These are phyloP conservation scores for Corythornis madagascariensis DNA, from an alignment of 2,113 vertebrate genomes.

Conservation along the genomic window DNA sequence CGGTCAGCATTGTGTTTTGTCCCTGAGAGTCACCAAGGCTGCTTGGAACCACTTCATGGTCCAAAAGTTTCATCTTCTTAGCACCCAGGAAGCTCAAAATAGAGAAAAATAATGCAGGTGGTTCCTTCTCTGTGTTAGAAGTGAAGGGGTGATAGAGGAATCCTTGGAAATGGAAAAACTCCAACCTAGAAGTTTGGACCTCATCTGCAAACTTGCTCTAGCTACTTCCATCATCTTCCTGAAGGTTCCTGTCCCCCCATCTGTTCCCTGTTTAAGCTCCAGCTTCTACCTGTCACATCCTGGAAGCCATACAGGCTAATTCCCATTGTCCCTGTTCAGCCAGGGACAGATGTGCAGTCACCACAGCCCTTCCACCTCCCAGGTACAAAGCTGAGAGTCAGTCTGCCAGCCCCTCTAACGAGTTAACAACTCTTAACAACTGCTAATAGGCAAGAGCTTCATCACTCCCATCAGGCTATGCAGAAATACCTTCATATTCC, in stretches of 20 bases:
- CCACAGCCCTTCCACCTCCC: neutral
- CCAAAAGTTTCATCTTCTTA: neutral
- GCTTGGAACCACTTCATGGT: neutral
- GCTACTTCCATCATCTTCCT: neutral
- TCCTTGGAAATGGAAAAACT: neutral
- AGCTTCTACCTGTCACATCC: rapidly evolving
- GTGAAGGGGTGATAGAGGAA: neutral
- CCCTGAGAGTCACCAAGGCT: neutral
- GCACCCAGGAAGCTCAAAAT: neutral
- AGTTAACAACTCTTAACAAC: neutral
- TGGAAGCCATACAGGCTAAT: neutral
- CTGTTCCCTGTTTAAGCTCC: neutral
- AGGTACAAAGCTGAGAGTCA: neutral
- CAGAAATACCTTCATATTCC: neutral
- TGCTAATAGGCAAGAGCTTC: neutral
- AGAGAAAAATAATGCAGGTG: neutral
- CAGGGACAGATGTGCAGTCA: no score
- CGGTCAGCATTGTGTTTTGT: neutral
- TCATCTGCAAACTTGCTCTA: neutral
- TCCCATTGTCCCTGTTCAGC: no score
- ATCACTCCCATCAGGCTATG: neutral
- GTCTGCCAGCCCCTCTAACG: neutral
- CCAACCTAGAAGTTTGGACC: neutral
- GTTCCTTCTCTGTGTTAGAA: neutral
- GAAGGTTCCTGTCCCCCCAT: neutral